These are phyloP conservation scores for Venustoraphidia nigricollis DNA, from an alignment of 2,888 invertebrate species.

Conservation along the genomic window DNA sequence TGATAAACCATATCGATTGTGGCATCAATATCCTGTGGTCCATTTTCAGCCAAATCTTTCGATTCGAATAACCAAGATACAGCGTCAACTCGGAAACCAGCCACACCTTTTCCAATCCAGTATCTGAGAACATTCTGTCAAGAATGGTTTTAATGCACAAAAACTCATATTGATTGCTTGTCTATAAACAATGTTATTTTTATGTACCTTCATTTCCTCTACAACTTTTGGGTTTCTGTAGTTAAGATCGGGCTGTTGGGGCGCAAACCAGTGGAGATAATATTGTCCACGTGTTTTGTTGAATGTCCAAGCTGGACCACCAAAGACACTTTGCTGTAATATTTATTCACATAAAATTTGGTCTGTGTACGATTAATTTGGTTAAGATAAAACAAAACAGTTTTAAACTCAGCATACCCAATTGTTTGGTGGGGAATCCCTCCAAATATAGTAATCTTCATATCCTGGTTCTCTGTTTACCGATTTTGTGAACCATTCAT, in stretches of 20 bases:
- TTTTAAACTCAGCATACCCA: constrained; percentile 36
- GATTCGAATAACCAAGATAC: constrained; percentile 35
- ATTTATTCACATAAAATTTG: too few relatives aligned
- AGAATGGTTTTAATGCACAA: too few relatives aligned
- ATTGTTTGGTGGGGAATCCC: constrained; percentile 59
- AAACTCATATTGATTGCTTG: background rate
- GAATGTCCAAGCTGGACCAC: constrained; percentile 29
- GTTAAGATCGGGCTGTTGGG: constrained; percentile 61
- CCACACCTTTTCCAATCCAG: constrained; percentile 73
- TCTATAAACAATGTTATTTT: background rate
- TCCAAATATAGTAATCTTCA: constrained; percentile 68
- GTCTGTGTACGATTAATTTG: too few relatives aligned
- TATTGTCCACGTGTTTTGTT: constrained; percentile 46
- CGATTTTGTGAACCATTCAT: constrained; percentile 69
- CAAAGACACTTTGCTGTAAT: constrained; percentile 1
- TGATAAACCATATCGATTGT: constrained; percentile 38
- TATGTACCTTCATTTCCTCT: constrained; percentile 39
- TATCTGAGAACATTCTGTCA: constrained; percentile 47
- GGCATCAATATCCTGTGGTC: constrained; percentile 38
- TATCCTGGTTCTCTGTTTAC: constrained; percentile 40
- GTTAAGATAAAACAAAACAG: too few relatives aligned
- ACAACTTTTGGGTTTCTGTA: constrained; percentile 52
- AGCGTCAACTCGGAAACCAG: constrained; percentile 77
- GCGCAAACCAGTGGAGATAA: constrained; percentile 60
- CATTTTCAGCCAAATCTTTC: constrained; percentile 21